Base-by-base conservation (phyloP, 2,113 vertebrate species). In the Poecilia latipinna region DNA sequence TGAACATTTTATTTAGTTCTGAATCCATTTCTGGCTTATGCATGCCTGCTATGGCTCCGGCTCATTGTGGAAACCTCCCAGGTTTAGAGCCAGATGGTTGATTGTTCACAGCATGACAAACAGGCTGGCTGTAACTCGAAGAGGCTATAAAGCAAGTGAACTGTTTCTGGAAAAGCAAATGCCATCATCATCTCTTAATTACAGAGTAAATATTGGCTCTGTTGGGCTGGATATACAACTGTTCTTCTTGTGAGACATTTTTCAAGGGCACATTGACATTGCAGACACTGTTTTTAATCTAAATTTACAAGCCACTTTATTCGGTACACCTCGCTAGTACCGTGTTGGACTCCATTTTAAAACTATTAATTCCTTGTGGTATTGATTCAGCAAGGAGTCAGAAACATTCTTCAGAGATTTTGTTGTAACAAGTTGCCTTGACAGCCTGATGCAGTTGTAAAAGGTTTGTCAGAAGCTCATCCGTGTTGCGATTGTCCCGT, bases 201-300 rank as follows among this genome's bases (percentile, higher is more conserved):
- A 24, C 62, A 65, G 70, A 44, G 44, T 75, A 80, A 88, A 91
- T 79, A 83, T 92, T 85, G 70, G 75, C 61, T 26, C 5, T 67
- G 39, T 32, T 79, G 22, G 67, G 37, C 44, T 74, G 39, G 35
- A 64, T 51, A 75, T 57, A 71, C 64, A 69, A 57, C 54, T 51
- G 17, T 12, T 67, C 12, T 17, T 44, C n/a, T 61, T 70, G 29
- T 31, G 44, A 69, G 64, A 61, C 32, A 42, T 67, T 68, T 83
- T 80, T 75, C 31, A 13, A 72, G 8, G 31, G 48, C 31, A 24
- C 62, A 24, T 26, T 31, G n/a, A 60, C 44, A 28, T 12, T 24
- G 19, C 11, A 63, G 79, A 22, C 67, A 22, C 63, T 48, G 15
- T 54, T 24, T 57, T 57, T 57, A n/a, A 57, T n/a, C 2, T 57